A percentile compares a stretch with the other conserved stretches of the same genome.
Conservation (phyloP, 2,113 vertebrate genomes). For the Pelodiscus sinensis region DNA sequence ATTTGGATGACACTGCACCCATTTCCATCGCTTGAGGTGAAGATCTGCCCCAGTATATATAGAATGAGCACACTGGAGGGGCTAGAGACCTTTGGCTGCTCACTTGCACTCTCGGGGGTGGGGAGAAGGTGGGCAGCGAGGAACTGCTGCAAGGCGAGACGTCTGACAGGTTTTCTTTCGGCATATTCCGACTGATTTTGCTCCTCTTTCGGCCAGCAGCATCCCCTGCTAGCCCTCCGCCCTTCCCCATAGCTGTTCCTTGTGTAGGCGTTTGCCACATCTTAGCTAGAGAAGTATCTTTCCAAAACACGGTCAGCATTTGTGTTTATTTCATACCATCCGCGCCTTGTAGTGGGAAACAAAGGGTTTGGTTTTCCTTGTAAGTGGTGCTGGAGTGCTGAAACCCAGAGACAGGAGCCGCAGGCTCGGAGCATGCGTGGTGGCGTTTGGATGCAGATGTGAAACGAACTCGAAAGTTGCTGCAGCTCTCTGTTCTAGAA, state of each 20-base stretch:
- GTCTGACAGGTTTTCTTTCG: background rate
- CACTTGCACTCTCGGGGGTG: background rate
- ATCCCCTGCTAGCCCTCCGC: background rate
- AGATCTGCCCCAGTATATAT: conserved; percentile 1
- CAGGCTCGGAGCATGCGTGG: background rate
- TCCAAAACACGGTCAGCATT: background rate
- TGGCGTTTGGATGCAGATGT: background rate
- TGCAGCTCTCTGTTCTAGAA: background rate
- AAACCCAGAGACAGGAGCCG: background rate
- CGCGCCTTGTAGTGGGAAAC: background rate
- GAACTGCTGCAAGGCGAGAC: background rate
- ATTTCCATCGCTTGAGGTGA: conserved; percentile 12
- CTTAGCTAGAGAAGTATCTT: background rate
- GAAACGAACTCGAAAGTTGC: background rate
- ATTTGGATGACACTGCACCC: background rate
- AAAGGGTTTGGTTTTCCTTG: background rate
- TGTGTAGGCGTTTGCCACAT: background rate
- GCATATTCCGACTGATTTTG: background rate
- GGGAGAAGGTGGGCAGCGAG: background rate
- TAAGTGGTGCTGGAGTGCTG: background rate
- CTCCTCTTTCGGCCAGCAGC: background rate
- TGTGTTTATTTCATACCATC: background rate
- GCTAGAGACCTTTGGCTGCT: background rate
- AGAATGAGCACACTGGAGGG: conserved; percentile 4
- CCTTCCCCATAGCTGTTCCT: background rate